Percentiles rank a stretch among this genome's conserved stretches.
Conservation (phyloP, 2,888 invertebrate species). For the Aphodius granarius region DNA sequence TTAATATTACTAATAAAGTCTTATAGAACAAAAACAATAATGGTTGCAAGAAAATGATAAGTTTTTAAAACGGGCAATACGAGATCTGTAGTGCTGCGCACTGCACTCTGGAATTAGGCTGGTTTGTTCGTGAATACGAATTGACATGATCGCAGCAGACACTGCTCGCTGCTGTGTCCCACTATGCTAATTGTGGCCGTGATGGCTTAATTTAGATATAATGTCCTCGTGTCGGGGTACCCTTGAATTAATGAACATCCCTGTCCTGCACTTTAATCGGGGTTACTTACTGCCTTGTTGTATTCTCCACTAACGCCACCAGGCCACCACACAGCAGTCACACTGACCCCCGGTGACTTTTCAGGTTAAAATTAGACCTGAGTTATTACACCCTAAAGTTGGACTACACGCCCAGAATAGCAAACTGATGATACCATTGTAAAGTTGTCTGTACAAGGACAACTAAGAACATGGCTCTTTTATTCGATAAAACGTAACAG, state of each 20-base stretch:
- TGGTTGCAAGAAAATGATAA: too few species aligned
- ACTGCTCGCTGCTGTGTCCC: conserved; percentile 39
- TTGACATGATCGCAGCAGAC: conserved; percentile 24
- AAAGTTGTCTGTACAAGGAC: neutral
- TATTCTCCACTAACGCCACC: conserved; percentile 8
- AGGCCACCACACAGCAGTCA: neutral
- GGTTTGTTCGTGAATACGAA: conserved; percentile 43
- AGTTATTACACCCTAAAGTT: neutral
- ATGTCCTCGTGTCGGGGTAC: conserved; percentile 46
- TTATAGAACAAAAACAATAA: too few species aligned
- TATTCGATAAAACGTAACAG: too few species aligned
- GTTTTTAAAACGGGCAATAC: neutral
- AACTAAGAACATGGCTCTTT: too few species aligned
- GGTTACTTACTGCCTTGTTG: conserved; percentile 26
- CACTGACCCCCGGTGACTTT: neutral
- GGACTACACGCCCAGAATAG: neutral
- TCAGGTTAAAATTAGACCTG: neutral
- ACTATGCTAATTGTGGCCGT: conserved; percentile 47
- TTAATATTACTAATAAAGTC: too few species aligned
- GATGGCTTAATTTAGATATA: conserved; percentile 47
- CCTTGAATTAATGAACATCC: conserved; percentile 44
- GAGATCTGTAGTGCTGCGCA: neutral
- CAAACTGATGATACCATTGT: neutral
- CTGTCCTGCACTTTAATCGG: conserved; percentile 41
- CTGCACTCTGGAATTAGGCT: conserved; percentile 15